phyloP scores from a whole-genome alignment of 2,888 invertebrate genomes.

The Automeris io region DNA sequence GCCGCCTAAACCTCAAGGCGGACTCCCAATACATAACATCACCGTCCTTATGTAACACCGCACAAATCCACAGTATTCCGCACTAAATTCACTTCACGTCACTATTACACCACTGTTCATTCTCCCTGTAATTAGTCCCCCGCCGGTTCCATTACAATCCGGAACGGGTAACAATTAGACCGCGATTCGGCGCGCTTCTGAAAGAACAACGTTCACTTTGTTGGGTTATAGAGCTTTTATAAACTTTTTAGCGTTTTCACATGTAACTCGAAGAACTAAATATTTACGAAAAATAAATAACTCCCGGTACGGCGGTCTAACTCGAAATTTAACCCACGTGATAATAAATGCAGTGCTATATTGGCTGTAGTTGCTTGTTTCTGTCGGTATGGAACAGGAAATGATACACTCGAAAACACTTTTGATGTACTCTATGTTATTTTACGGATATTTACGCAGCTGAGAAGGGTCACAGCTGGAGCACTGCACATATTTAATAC shows the following conservation, averaged over 20 bases:
- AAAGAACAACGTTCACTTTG: slow-evolving; percentile 50
- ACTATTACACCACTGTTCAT: slow-evolving; percentile 37
- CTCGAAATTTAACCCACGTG: slow-evolving; percentile 74
- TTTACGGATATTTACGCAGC: slow-evolving; percentile 7
- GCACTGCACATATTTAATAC: slow-evolving; percentile 26
- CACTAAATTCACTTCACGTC: slow-evolving; percentile 39
- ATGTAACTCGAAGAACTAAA: slow-evolving; percentile 20
- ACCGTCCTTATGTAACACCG: slow-evolving; percentile 61
- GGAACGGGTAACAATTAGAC: slow-evolving; percentile 31
- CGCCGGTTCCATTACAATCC: slow-evolving; percentile 55
- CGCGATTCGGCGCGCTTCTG: slow-evolving; percentile 61
- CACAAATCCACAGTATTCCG: slow-evolving; percentile 28
- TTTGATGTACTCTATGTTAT: slow-evolving; percentile 17
- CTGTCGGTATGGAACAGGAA: slow-evolving; percentile 68
- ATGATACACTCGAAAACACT: slow-evolving; percentile 60
- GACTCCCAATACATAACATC: slow-evolving; percentile 46
- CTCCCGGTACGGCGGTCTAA: slow-evolving; percentile 31
- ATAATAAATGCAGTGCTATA: slow-evolving; percentile 69
- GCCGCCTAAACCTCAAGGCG: slow-evolving; percentile 59
- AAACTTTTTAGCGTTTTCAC: slow-evolving; percentile 14
- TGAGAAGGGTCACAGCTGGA: slow-evolving; percentile 9
- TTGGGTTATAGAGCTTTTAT: not conserved
- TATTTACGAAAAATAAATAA: slow-evolving; percentile 16
- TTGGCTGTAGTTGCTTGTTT: slow-evolving; percentile 70
- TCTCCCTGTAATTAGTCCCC: slow-evolving; percentile 42